phyloP scores from a whole-genome alignment of 2,113 vertebrate species.

The Indicator indicator region DNA sequence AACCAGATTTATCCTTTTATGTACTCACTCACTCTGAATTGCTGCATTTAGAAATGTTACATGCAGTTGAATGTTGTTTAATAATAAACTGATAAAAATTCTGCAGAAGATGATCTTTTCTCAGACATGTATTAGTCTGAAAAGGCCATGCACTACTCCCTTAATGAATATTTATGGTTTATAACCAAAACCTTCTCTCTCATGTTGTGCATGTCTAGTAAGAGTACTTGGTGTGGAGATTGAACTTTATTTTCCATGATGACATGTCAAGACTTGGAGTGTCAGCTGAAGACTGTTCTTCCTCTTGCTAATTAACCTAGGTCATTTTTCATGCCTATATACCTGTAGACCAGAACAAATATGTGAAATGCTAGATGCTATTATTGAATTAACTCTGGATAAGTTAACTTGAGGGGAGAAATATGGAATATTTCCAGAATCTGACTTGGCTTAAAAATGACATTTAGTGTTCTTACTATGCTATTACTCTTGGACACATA shows the following conservation, averaged over 20 bases:
- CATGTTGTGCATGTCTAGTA: not conserved
- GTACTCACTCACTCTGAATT: conserved; percentile 16
- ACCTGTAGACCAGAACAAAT: conserved; percentile 3
- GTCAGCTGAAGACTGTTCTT: not conserved
- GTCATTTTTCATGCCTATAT: not conserved
- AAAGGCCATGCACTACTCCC: not conserved
- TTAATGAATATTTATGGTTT: conserved; percentile 27
- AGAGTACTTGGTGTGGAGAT: not conserved
- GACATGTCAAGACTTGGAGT: not conserved
- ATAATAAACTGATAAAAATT: conserved; percentile 16
- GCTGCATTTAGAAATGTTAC: conserved; percentile 36
- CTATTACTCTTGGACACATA: not conserved
- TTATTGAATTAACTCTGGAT: not conserved
- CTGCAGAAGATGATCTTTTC: not conserved
- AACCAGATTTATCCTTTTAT: conserved; percentile 50
- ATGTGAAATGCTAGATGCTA: not conserved
- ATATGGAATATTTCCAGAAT: not conserved
- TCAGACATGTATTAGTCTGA: not conserved
- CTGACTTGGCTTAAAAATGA: not conserved
- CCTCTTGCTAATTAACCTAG: conserved; percentile 28
- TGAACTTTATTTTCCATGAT: conserved; percentile 24
- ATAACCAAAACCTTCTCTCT: not conserved
- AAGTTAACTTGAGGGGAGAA: not conserved
- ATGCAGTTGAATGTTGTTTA: conserved; percentile 22
- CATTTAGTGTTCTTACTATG: not conserved